phyloP scores from a whole-genome alignment of 1,140 invertebrate genomes.

The Drosophila rhopaloa region DNA sequence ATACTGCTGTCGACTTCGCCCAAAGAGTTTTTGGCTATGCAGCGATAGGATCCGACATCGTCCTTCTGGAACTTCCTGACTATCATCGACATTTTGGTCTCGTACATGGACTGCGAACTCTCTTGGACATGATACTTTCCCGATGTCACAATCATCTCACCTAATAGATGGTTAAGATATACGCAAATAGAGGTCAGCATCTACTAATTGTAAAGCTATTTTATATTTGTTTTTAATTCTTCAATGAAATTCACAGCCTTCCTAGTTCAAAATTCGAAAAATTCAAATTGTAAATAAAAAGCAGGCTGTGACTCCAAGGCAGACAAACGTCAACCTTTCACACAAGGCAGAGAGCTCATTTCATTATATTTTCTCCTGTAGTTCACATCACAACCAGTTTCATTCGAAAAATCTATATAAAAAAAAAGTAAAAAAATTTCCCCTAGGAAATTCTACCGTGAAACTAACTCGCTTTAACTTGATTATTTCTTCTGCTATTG shows the following conservation, averaged over 20 bases:
- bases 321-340: neutral
- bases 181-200: neutral
- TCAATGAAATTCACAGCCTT: neutral
- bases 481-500: neutral
- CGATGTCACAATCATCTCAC: constrained; percentile 93
- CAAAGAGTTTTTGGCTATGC: constrained; percentile 95
- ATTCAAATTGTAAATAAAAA: neutral
- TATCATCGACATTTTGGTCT: constrained; percentile 92
- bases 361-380: constrained; percentile 17
- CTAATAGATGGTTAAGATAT: constrained; percentile 84
- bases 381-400: constrained; percentile 3
- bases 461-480: neutral
- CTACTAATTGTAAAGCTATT: neutral
- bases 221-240: no score
- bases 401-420: constrained; percentile 14
- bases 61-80: constrained; percentile 91
- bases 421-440: constrained; percentile 8
- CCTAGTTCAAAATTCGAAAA: neutral
- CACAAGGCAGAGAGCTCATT: neutral
- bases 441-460: constrained; percentile 1
- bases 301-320: neutral
- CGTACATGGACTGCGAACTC: constrained; percentile 90
- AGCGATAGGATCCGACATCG: constrained; percentile 94
- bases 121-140: constrained; percentile 92
- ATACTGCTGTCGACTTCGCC: constrained; percentile 95